phyloP scores from a whole-genome alignment of 2,113 vertebrate species.

The Actenoides hombroni region DNA sequence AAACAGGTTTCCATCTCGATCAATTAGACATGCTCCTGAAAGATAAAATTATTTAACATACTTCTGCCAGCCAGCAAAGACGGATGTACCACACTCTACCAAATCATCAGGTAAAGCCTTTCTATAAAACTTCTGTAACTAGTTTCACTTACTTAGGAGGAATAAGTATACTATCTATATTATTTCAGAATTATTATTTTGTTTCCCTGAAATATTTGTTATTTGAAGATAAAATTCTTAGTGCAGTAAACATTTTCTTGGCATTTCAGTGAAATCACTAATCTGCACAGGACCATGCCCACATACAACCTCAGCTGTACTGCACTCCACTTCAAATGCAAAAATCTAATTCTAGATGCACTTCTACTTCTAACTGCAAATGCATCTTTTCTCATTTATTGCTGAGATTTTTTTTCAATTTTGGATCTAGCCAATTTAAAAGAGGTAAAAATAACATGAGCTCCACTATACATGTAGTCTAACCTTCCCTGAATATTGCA shows the following conservation, averaged over 20 bases:
- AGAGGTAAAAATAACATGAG: background rate
- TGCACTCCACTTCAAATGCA: background rate
- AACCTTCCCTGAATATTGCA: background rate
- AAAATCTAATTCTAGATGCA: background rate
- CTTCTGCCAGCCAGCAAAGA: background rate
- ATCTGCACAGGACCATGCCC: background rate
- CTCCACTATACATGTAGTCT: background rate
- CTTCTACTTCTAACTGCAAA: background rate
- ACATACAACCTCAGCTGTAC: background rate
- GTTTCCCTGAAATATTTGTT: background rate
- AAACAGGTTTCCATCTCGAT: constrained; percentile 74
- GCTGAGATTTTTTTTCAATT: background rate
- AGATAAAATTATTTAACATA: background rate
- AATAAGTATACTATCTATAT: background rate
- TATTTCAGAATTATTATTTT: background rate
- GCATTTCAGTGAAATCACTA: background rate
- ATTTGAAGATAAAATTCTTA: background rate
- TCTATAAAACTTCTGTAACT: background rate
- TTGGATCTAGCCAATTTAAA: background rate
- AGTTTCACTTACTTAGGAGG: background rate
- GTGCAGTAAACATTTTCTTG: background rate
- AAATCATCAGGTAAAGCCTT: background rate
- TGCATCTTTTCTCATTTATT: background rate
- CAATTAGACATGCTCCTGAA: constrained; percentile 76
- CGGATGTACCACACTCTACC: background rate